Percentiles rank a stretch among this genome's conserved stretches.
phyloP scores from a whole-genome alignment of 2,888 invertebrate genomes.

The Drosophila mayaguana region DNA sequence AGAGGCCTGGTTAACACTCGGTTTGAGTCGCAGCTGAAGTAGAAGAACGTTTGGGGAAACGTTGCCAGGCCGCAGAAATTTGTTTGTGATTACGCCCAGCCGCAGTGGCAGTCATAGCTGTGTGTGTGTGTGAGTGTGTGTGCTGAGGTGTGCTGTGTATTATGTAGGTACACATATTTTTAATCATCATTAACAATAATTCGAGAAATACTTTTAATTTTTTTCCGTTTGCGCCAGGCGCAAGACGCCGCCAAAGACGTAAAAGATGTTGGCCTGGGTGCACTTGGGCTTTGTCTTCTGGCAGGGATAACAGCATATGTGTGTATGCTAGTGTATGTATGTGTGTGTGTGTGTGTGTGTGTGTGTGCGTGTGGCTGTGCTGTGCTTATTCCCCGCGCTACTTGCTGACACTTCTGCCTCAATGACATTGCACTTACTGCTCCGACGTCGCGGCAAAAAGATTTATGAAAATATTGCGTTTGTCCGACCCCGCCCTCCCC shows the following conservation, averaged over 20 bases:
- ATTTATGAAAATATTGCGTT: constrained; percentile 75
- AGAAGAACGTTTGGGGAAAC: constrained; percentile 52
- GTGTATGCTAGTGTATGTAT: constrained; percentile 4
- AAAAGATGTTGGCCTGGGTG: constrained; percentile 33
- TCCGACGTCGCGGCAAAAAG: constrained; percentile 57
- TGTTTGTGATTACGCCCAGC: constrained; percentile 43
- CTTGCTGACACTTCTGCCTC: constrained; percentile 69
- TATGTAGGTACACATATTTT: constrained; percentile 77
- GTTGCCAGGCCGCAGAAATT: constrained; percentile 48
- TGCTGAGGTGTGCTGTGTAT: constrained; percentile 60
- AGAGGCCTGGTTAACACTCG: constrained; percentile 38
- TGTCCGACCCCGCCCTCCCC: constrained; percentile 4
- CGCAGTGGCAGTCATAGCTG: not conserved
- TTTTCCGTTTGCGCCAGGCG: constrained; percentile 39
- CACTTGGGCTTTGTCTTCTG: constrained; percentile 46
- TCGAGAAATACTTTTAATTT: constrained; percentile 83
- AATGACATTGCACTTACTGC: constrained; percentile 77
- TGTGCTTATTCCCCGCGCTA: constrained; percentile 58
- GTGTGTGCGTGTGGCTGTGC: constrained; percentile 27
- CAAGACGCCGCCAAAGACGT: constrained; percentile 41
- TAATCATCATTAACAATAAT: constrained; percentile 84
- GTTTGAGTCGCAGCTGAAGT: constrained; percentile 34
- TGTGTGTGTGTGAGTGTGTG: constrained; percentile 33
- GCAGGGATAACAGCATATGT: constrained; percentile 27
- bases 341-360: constrained; percentile 24